Evolutionary conservation across 2,113 vertebrate species (phyloP).

Genomic region (Zeus faber): DNA sequence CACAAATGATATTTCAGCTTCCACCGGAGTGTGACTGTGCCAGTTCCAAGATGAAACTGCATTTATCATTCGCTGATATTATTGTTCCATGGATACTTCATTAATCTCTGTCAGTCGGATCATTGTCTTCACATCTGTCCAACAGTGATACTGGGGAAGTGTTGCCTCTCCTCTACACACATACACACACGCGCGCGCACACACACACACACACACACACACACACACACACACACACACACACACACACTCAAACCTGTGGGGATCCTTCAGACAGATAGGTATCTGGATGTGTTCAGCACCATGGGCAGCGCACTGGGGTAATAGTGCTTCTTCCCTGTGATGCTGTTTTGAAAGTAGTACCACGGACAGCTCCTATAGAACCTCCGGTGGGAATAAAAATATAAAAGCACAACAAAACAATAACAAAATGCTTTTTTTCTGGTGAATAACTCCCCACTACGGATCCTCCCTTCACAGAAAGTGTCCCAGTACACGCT

Average conservation of each 20-base stretch:
- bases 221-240: background rate
- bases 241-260: background rate
- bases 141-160: conserved; percentile 39
- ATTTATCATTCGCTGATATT: conserved; percentile 52
- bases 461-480: conserved; percentile 72
- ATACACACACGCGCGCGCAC: conserved; percentile 22
- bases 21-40: conserved; percentile 35
- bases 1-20: conserved; percentile 33
- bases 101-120: conserved; percentile 61
- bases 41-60: conserved; percentile 36
- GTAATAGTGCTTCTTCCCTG: conserved; percentile 48
- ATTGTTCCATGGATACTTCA: conserved; percentile 44
- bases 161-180: conserved; percentile 39
- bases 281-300: conserved; percentile 20
- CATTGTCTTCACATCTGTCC: conserved; percentile 59
- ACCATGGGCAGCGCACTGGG: conserved; percentile 17
- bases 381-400: conserved; percentile 2
- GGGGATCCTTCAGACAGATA: background rate
- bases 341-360: conserved; percentile 26
- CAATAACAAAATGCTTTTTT: background rate
- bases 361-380: conserved; percentile 16
- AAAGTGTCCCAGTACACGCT: conserved; percentile 96
- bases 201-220: background rate
- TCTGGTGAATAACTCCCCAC: conserved; percentile 37
- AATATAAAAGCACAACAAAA: background rate